A percentile compares a stretch with the other conserved stretches of the same genome.
These are phyloP conservation scores for Drosophila nr. medialis DNA, from an alignment of 2,888 invertebrate genomes.

Conservation along the genomic window DNA sequence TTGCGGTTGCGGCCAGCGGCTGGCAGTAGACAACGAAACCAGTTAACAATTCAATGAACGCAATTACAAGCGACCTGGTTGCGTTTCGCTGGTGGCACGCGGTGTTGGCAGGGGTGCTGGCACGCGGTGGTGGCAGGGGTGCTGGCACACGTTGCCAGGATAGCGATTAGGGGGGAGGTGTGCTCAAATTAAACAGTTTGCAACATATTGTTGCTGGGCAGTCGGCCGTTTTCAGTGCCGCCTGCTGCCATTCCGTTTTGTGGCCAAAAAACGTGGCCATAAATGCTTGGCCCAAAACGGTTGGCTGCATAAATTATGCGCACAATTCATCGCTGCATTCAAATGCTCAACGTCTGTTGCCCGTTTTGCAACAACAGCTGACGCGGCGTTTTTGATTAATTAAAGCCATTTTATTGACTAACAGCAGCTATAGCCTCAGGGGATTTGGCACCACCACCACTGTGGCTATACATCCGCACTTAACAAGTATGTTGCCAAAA, in stretches of 20 bases:
- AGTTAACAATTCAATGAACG: constrained; percentile 81
- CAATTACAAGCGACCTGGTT: constrained; percentile 66
- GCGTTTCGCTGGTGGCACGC: constrained; percentile 2
- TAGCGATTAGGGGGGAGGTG: constrained; percentile 70
- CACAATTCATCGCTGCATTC: constrained; percentile 73
- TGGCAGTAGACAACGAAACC: constrained; percentile 63
- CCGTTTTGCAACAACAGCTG: constrained; percentile 60
- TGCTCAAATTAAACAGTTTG: constrained; percentile 74
- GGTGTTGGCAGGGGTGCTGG: neutral
- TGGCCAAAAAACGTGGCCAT: constrained; percentile 59
- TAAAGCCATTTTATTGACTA: constrained; percentile 75
- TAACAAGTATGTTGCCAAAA: constrained; percentile 7
- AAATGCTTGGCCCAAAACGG: constrained; percentile 68
- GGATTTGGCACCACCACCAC: neutral
- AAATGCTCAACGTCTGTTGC: constrained; percentile 42
- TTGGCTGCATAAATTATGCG: constrained; percentile 76
- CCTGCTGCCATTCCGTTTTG: constrained; percentile 20
- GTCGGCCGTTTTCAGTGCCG: constrained; percentile 32
- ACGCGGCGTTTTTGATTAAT: constrained; percentile 68
- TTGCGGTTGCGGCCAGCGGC: constrained; percentile 59
- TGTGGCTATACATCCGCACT: constrained; percentile 4
- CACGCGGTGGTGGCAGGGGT: neutral
- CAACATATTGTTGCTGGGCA: constrained; percentile 75
- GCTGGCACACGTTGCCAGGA: constrained; percentile 65
- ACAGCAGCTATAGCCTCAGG: neutral